Percentiles rank a stretch among this genome's conserved stretches.
phyloP scores from a whole-genome alignment of 2,113 vertebrate genomes.

The Zingel zingel region DNA sequence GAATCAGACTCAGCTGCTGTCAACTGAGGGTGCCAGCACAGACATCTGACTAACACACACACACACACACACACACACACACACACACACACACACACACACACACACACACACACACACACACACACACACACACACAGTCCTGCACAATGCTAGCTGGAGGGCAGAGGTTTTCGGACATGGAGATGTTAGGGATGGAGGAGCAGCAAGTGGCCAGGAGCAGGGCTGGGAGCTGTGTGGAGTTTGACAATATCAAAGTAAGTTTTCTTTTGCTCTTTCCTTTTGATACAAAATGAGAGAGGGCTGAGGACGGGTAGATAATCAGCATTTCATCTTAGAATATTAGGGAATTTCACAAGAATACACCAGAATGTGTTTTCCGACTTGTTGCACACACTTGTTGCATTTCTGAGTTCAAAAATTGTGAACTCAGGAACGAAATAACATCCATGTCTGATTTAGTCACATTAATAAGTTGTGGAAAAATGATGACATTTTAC shows the following conservation, averaged over 20 bases:
- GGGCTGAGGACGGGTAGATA: not conserved
- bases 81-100: not conserved
- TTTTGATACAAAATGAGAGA: too few relatives aligned
- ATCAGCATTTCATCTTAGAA: not conserved
- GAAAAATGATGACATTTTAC: not conserved
- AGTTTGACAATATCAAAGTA: slow-evolving; percentile 71
- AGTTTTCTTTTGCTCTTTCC: slow-evolving; percentile 21
- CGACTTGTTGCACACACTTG: slow-evolving; percentile 30
- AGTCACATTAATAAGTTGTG: not conserved
- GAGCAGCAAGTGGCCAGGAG: slow-evolving; percentile 48
- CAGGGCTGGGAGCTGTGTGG: slow-evolving; percentile 78
- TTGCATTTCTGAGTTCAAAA: slow-evolving; percentile 3
- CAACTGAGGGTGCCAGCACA: not conserved
- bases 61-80: not conserved
- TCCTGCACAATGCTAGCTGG: slow-evolving; percentile 49
- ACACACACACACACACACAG: too few relatives aligned
- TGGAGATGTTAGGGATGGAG: slow-evolving; percentile 67
- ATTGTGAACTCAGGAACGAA: not conserved
- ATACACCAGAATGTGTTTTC: slow-evolving; percentile 16
- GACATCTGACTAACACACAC: slow-evolving; percentile 5
- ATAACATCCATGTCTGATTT: not conserved
- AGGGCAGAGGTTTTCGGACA: slow-evolving; percentile 59
- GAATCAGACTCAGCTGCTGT: not conserved
- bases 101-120: not conserved
- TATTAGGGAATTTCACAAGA: slow-evolving; percentile 4